phyloP scores from a whole-genome alignment of 64 coral and sea anemone species.

The Catalaphyllia jardinei region DNA sequence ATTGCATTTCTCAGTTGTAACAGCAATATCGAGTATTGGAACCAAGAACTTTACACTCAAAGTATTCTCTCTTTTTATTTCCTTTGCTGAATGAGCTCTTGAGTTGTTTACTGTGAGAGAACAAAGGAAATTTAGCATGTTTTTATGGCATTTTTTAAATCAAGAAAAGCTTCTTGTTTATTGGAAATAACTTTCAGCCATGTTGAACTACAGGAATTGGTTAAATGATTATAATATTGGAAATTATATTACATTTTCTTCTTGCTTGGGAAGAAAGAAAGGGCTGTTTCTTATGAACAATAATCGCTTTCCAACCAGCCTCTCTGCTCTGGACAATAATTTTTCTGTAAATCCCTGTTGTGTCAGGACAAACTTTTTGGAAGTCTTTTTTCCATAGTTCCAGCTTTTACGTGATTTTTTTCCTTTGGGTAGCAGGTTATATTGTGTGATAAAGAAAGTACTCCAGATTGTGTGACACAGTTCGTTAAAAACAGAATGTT shows the following conservation, averaged over 20 bases:
- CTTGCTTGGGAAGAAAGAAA: not conserved
- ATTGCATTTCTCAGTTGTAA: not conserved
- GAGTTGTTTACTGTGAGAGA: not conserved
- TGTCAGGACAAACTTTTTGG: no score
- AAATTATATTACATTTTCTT: not conserved
- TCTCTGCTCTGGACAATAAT: no score
- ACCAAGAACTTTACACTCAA: not conserved
- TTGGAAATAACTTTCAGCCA: not conserved
- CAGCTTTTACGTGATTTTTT: no score
- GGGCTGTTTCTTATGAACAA: no score
- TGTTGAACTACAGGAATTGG: constrained; percentile 6
- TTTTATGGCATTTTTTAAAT: not conserved
- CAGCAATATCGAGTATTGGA: not conserved
- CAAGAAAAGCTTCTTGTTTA: not conserved
- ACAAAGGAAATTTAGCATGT: not conserved
- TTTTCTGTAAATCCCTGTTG: no score
- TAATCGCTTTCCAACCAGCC: no score
- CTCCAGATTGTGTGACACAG: no score
- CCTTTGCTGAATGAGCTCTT: not conserved
- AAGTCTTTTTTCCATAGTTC: no score
- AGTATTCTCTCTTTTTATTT: not conserved
- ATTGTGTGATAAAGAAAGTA: no score
- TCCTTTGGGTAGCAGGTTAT: no score
- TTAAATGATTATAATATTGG: not conserved
- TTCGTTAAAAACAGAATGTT: no score